Evolutionary conservation across 2,888 invertebrate genomes (phyloP), one percentile per base, ranked within the genome.

Genomic region (Ctena decussata): DNA sequence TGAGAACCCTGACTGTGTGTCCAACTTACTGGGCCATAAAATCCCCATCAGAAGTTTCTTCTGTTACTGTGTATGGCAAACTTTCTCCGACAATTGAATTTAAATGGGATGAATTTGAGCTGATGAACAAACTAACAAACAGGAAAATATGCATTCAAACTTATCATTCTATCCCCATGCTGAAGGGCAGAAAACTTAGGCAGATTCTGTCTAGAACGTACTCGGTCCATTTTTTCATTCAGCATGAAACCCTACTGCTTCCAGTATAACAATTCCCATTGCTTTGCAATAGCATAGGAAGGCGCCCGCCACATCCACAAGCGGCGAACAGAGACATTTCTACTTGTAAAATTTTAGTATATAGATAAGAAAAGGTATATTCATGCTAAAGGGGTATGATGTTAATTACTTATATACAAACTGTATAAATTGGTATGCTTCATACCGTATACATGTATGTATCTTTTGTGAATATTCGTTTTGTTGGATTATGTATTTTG

Each of bases 191-290:
- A 60, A 27, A 57, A 0, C n/a, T 82, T 5, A 1, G 82, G 12
- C 15, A 44, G 11, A 32, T 82, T 1, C 41, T 82, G 60, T 6
- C 24, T 32, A 72, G 0, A 21, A 49, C 82, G 11, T 82, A 77
- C 70, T 77, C 44, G 0, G 82, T 49, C 0, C 44, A 82, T 73
- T 82, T 82, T 46, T 82, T 57, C n/a, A 46, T 77, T 6, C 39
- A 73, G 46, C 82, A 82, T 27, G 35, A 39, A 21, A 78, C 49
- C 30, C n/a, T 78, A 21, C 30, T 70, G 0, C 44, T 77, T 1
- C 77, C 65, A 24, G 24, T 77, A 18, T 18, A 27, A 30, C 46
- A 44, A 32, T 53, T 15, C 53, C 71, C 21, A 32, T 37, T 71
- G 71, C 71, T 37, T 37, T 71, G 41, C 39, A 71, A 71, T 37